phyloP scores from a whole-genome alignment of 2,888 invertebrate genomes.

The Sphecodes monilicornis region DNA sequence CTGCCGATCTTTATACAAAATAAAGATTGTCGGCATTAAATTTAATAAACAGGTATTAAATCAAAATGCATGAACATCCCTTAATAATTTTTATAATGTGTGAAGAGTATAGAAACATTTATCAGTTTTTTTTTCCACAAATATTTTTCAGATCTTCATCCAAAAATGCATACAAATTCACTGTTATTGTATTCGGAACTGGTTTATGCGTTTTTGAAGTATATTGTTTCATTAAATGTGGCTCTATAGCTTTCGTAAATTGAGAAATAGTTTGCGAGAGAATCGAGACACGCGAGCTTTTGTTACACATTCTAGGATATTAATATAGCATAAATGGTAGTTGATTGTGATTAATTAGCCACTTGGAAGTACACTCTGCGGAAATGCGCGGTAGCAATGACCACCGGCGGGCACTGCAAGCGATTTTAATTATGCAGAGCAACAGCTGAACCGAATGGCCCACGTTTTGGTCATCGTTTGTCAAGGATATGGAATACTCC shows the following conservation, averaged over 20 bases:
- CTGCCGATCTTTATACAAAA: too few species aligned
- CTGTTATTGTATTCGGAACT: neutral
- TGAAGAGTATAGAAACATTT: too few species aligned
- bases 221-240: neutral
- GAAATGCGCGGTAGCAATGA: neutral
- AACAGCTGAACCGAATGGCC: slow-evolving; percentile 22
- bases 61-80: too few species aligned
- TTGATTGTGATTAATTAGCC: slow-evolving; percentile 20
- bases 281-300: neutral
- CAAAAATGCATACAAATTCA: neutral
- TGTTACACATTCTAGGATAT: neutral
- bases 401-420: neutral
- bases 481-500: neutral
- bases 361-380: neutral
- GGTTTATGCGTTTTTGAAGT: neutral
- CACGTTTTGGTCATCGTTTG: neutral
- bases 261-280: neutral
- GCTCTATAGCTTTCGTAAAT: neutral
- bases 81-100: too few species aligned
- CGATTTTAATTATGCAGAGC: slow-evolving; percentile 39
- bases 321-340: neutral
- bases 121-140: too few species aligned
- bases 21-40: too few species aligned
- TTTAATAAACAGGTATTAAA: too few species aligned
- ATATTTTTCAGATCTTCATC: too few species aligned